phyloP scores from a whole-genome alignment of 2,797 vertebrate species.

The Varecia variegata region DNA sequence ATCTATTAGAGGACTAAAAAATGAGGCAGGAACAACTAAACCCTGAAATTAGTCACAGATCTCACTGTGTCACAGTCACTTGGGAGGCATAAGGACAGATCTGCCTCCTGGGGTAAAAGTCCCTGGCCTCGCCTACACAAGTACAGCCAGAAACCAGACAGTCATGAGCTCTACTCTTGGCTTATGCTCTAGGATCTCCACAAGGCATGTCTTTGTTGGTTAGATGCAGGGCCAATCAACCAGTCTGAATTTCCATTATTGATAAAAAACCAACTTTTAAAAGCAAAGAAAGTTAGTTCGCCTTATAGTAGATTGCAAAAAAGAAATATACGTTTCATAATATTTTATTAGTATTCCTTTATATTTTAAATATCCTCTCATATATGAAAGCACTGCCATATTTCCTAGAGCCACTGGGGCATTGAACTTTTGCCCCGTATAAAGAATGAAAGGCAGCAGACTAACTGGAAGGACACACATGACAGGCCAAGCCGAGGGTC shows the following conservation, averaged over 20 bases:
- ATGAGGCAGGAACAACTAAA: background rate
- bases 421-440: background rate
- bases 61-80: background rate
- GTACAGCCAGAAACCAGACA: background rate
- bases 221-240: background rate
- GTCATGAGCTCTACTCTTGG: background rate
- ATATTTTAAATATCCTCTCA: conserved; percentile 19
- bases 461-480: background rate
- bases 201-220: background rate
- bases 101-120: background rate
- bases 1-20: background rate
- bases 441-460: background rate
- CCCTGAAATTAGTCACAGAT: conserved; percentile 25
- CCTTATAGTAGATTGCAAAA: background rate
- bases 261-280: conserved; percentile 34
- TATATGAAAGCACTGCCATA: background rate
- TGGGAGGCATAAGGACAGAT: background rate
- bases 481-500: background rate
- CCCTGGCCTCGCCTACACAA: background rate
- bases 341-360: background rate
- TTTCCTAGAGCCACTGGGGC: background rate
- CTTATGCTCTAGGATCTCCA: background rate
- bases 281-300: background rate
- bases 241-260: background rate
- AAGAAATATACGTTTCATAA: background rate